phyloP scores from a whole-genome alignment of 2,113 vertebrate species.

The Hippocampus abdominalis region DNA sequence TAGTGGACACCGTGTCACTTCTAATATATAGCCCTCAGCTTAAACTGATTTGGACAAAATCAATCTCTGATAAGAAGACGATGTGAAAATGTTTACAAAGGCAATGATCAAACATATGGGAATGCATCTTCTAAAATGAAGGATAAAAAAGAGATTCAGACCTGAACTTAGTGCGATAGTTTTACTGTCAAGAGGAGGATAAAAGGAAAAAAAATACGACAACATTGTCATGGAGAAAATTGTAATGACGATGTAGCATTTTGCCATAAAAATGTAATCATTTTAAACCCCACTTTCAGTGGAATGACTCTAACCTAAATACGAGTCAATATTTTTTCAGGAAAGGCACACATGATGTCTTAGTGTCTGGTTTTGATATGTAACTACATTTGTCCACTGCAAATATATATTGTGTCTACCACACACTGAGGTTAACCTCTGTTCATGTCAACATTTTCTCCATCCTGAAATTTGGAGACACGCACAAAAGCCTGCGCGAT shows the following conservation, averaged over 20 bases:
- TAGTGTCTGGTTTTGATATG: slow-evolving; percentile 56
- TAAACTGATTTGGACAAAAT: slow-evolving; percentile 75
- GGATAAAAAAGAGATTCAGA: slow-evolving; percentile 14
- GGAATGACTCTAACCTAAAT: not conserved
- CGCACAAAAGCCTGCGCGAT: slow-evolving; percentile 39
- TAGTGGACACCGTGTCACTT: slow-evolving; percentile 59
- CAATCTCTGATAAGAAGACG: slow-evolving; percentile 78
- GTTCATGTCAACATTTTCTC: slow-evolving; percentile 53
- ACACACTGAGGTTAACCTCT: slow-evolving; percentile 59
- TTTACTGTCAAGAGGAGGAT: not conserved
- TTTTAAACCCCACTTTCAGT: not conserved
- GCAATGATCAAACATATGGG: slow-evolving; percentile 32
- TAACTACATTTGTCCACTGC: slow-evolving; percentile 31
- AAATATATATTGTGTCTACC: slow-evolving; percentile 48
- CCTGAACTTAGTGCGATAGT: not conserved
- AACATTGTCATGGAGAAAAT: not conserved
- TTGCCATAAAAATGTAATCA: not conserved
- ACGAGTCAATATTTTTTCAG: not conserved
- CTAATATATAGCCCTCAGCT: slow-evolving; percentile 69
- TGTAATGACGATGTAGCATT: not conserved
- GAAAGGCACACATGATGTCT: slow-evolving; percentile 35
- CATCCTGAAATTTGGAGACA: slow-evolving; percentile 27
- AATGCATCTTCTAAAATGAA: slow-evolving; percentile 25
- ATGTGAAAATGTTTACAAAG: slow-evolving; percentile 41
- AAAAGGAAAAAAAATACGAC: not conserved